phyloP scores from a whole-genome alignment of 2,113 vertebrate genomes.

The Mormoops blainvillei region DNA sequence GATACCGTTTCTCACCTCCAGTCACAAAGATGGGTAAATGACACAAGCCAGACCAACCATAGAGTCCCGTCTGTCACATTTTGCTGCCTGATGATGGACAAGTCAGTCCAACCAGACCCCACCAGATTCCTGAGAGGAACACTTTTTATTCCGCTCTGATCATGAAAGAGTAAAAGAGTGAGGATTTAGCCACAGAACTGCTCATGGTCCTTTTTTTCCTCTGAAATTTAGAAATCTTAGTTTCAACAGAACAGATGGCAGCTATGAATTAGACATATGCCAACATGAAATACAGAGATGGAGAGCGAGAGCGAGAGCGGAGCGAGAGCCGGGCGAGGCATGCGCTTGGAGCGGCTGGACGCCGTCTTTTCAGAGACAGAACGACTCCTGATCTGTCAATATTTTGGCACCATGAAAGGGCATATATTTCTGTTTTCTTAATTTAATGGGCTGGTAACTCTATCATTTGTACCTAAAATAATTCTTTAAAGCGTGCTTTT shows the following conservation, averaged over 20 bases:
- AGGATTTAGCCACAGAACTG: neutral
- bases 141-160: too few species aligned
- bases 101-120: neutral
- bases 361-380: neutral
- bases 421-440: neutral
- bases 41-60: neutral
- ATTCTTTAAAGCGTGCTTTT: neutral
- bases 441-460: neutral
- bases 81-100: neutral
- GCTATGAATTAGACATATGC: neutral
- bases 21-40: neutral
- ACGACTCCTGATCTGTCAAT: neutral
- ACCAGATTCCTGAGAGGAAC: too few species aligned
- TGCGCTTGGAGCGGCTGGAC: neutral
- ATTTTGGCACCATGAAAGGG: neutral
- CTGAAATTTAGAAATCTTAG: neutral
- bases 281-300: neutral
- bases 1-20: neutral
- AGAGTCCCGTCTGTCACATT: neutral
- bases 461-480: neutral
- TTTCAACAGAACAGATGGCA: neutral
- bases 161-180: neutral
- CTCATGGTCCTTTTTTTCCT: neutral
- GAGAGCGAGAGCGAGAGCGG: neutral
- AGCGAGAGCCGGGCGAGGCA: neutral